phyloP scores from a whole-genome alignment of 1,140 invertebrate genomes.

The Chrysomallon squamiferum region DNA sequence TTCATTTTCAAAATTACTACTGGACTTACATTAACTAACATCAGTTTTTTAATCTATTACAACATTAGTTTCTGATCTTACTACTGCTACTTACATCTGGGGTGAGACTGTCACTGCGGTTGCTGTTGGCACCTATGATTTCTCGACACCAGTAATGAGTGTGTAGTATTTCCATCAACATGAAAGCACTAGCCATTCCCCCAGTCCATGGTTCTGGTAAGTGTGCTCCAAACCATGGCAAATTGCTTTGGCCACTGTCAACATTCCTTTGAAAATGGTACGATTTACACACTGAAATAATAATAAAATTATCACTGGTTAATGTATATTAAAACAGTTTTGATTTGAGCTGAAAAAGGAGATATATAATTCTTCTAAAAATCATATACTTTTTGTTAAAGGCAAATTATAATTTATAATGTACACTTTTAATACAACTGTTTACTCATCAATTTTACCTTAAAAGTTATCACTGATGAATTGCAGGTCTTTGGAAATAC shows the following conservation, averaged over 20 bases:
- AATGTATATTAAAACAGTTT: neutral
- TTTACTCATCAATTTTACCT: too few species aligned
- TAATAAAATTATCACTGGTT: neutral
- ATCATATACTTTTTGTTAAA: too few species aligned
- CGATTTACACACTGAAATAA: conserved; percentile 49
- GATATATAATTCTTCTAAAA: too few species aligned
- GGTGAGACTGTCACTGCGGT: conserved; percentile 41
- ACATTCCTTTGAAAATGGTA: conserved; percentile 94
- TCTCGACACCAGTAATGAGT: conserved; percentile 98
- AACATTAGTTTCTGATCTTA: too few species aligned
- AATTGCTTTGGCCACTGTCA: conserved; percentile 89
- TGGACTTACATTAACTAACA: too few species aligned
- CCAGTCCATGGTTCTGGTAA: conserved; percentile 90
- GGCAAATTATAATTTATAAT: too few species aligned
- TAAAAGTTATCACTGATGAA: too few species aligned
- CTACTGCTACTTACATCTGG: conserved; percentile 50
- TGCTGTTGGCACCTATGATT: conserved; percentile 57
- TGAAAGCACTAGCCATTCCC: conserved; percentile 98
- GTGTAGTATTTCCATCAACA: conserved; percentile 96
- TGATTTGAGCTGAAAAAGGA: neutral
- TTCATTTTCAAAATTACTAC: too few species aligned
- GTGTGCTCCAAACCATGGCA: conserved; percentile 90
- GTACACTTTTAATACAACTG: too few species aligned
- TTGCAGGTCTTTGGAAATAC: too few species aligned
- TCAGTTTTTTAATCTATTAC: too few species aligned